These are phyloP conservation scores for Corythoichthys haematopterus DNA, from an alignment of 2,113 vertebrate genomes.

Conservation along the genomic window DNA sequence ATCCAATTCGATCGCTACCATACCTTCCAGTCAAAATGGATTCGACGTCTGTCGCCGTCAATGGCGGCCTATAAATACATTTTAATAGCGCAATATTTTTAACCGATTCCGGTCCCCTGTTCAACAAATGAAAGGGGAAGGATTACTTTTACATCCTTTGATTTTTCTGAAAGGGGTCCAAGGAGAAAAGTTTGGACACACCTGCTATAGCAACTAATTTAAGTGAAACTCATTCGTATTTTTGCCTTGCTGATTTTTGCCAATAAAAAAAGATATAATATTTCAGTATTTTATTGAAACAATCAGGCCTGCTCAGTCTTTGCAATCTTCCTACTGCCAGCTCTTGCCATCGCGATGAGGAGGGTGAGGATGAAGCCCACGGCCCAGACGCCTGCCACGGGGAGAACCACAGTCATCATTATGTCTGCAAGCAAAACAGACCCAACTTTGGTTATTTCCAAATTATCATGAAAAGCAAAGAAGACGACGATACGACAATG, in stretches of 20 bases:
- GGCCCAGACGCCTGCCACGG: conserved; percentile 55
- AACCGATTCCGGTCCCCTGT: no score
- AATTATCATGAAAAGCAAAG: neutral
- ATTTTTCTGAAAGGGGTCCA: no score
- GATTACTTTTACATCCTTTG: no score
- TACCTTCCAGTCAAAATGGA: no score
- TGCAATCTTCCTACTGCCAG: conserved; percentile 40
- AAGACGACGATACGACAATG: neutral
- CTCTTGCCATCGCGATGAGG: conserved; percentile 61
- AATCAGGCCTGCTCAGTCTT: conserved; percentile 17
- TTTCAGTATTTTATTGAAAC: neutral
- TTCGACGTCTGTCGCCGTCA: no score
- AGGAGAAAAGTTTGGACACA: no score
- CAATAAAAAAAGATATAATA: neutral
- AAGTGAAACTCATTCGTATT: neutral
- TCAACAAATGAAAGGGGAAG: no score
- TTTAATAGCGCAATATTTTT: no score
- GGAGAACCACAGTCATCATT: conserved; percentile 45
- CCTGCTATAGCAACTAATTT: neutral
- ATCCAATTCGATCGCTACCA: no score
- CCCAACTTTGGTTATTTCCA: neutral
- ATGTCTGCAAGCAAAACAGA: conserved; percentile 38
- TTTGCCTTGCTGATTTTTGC: neutral
- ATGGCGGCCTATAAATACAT: no score
- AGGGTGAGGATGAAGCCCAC: conserved; percentile 61